phyloP scores from a whole-genome alignment of 1,140 invertebrate genomes.

The Ips typographus region DNA sequence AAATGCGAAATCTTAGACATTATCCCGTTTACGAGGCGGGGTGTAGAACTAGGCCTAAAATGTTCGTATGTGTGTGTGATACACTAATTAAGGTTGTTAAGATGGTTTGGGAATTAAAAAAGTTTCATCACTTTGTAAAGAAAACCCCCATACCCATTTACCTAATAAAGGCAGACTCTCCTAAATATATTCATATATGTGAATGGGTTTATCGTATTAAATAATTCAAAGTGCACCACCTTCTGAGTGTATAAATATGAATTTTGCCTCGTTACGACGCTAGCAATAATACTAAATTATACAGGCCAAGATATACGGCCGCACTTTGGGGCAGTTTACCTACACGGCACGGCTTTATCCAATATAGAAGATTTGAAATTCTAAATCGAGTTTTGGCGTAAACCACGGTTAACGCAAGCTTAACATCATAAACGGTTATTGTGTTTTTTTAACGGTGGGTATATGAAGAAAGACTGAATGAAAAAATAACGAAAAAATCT shows the following conservation, averaged over 20 bases:
- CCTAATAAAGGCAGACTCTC: constrained; percentile 3
- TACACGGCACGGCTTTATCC: neutral
- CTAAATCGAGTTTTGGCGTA: constrained; percentile 5
- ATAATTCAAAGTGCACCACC: constrained; percentile 24
- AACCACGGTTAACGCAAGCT: no score
- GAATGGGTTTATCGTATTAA: constrained; percentile 26
- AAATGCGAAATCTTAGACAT: no score
- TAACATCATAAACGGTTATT: no score
- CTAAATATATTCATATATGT: constrained; percentile 22
- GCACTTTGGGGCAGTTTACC: constrained; percentile 10
- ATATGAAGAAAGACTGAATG: no score
- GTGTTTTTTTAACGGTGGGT: no score
- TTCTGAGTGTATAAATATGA: constrained; percentile 24
- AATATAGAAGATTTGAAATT: constrained; percentile 16
- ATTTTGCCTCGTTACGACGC: constrained; percentile 23
- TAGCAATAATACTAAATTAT: constrained; percentile 21
- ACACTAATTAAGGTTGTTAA: no score
- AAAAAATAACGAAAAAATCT: no score
- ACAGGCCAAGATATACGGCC: neutral
- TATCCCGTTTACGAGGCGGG: no score
- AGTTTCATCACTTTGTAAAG: no score
- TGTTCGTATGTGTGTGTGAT: no score
- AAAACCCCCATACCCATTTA: constrained; percentile 3
- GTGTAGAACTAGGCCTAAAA: no score
- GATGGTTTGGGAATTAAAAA: no score